A percentile compares a stretch with the other conserved stretches of the same genome.
These are phyloP conservation scores for Lepus timidus DNA, from an alignment of 2,113 vertebrate species.

Conservation along the genomic window DNA sequence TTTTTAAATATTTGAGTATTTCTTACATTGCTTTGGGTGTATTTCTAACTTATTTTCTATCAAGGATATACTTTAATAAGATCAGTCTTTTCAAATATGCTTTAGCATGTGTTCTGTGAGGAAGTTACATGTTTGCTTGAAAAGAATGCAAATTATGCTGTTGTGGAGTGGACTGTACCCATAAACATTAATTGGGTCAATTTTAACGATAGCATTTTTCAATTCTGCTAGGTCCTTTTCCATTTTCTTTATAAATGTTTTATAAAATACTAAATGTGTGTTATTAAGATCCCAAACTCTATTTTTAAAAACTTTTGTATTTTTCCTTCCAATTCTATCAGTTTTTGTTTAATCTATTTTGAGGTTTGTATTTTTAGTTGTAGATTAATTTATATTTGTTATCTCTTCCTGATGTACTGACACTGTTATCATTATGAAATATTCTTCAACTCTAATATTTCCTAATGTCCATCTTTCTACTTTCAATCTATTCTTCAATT, in stretches of 20 bases:
- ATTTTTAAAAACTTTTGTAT: background rate
- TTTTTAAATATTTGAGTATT: background rate
- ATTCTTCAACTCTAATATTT: background rate
- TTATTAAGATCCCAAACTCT: background rate
- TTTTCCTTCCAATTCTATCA: background rate
- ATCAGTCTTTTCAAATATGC: background rate
- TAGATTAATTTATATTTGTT: background rate
- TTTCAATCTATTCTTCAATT: background rate
- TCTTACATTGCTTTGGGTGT: background rate
- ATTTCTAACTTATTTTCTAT: background rate
- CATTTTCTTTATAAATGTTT: background rate
- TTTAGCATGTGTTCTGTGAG: background rate
- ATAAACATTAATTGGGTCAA: background rate
- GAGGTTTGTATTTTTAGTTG: background rate
- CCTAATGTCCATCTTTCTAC: background rate
- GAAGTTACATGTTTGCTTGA: background rate
- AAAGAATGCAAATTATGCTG: background rate
- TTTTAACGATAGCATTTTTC: background rate
- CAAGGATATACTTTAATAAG: background rate
- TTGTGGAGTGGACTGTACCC: background rate
- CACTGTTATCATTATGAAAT: background rate
- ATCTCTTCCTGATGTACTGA: background rate
- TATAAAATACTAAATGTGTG: background rate
- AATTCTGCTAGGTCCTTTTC: background rate
- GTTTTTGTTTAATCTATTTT: background rate